phyloP scores from a whole-genome alignment of 1,140 invertebrate genomes.

The Bombus confusus region DNA sequence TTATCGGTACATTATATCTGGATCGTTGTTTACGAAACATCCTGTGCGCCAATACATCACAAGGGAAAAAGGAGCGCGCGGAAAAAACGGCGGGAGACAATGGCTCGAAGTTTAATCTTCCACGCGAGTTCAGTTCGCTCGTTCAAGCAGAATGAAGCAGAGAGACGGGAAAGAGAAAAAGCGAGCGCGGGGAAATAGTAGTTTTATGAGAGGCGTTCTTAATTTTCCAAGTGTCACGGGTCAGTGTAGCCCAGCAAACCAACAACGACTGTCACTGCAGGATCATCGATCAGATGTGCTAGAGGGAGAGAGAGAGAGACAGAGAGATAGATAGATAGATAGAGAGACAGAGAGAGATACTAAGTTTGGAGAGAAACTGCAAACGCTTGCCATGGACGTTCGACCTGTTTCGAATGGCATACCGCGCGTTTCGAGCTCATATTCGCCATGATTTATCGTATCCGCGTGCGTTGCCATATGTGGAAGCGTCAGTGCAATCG shows the following conservation, averaged over 20 bases:
- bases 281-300: constrained; percentile 63
- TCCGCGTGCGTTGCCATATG: constrained; percentile 54
- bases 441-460: constrained; percentile 68
- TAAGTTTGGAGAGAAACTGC: constrained; percentile 60
- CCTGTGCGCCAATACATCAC: neutral
- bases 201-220: constrained; percentile 54
- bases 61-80: neutral
- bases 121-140: neutral
- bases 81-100: constrained; percentile 6
- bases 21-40: constrained; percentile 9
- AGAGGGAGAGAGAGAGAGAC: neutral
- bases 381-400: constrained; percentile 65
- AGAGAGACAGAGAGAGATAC: neutral
- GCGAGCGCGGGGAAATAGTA: neutral
- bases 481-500: constrained; percentile 48
- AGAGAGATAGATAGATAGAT: neutral
- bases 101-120: constrained; percentile 38
- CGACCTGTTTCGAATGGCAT: constrained; percentile 67
- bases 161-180: neutral
- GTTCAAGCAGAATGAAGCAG: neutral
- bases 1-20: neutral
- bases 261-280: constrained; percentile 60
- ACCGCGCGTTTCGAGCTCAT: constrained; percentile 61
- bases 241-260: constrained; percentile 29
- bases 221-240: constrained; percentile 53